Base-by-base conservation (phyloP, 2,888 invertebrate genomes). In the Drosophila macrothrix region DNA sequence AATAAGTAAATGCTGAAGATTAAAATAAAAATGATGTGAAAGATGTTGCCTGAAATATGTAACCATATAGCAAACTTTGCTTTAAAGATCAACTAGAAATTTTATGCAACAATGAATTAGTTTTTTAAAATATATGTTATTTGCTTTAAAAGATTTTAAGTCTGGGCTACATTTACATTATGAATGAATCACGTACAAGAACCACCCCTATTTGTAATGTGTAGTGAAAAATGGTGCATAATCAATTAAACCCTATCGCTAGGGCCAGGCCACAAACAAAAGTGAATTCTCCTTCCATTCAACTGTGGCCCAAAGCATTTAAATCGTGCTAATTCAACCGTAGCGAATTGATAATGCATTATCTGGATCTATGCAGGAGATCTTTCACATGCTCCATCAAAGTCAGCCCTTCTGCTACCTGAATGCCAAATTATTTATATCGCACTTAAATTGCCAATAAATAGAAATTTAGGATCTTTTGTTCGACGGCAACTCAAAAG, bases 371-470 rank as follows among this genome's bases (percentile, higher is more conserved):
- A 52, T 54, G 62, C 68, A 46, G 66, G 16, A 63, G 65, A 66
- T 76, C 83, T 55, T 74, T 68, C 74, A 67, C 82, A 81, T 82
- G 75, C 72, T 88, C 70, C 73, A 86, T 86, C 87, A 86, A 86
- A 86, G 89, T 84, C 84, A 80, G 79, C 12, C 46, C 33, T n/a
- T 37, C 2, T 37, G 55, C 82, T 85, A 85, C 84, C 84, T 85
- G 89, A 72, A 69, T 88, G 82, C 82, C 89, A 89, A 84, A 84
- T 84, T 89, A 87, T 89, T 84, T 84, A 89, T 80, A 84, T 89
- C 84, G 89, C 75, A 87, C 84, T 84, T 87, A 87, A 89, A 85
- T 89, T 85, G 84, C 82, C 84, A 89, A 85, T 85, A 84, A 89
- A 85, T 89, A 80, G 84, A 87, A 89, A 69, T 77, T 84, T 66